Conservation (phyloP, 2,888 invertebrate species). For the Ophion obscuratus region DNA sequence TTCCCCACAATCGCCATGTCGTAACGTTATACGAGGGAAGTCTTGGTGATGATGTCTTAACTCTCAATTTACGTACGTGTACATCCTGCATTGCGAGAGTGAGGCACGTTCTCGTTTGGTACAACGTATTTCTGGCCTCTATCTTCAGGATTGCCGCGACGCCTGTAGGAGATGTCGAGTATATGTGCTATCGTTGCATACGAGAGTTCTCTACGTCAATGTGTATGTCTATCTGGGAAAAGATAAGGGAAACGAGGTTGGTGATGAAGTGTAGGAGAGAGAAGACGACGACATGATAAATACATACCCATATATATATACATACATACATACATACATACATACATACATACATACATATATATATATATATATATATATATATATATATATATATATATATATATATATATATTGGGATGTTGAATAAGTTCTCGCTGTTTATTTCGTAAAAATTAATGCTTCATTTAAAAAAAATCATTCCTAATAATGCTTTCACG, state of each 20-base stretch:
- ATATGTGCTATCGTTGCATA: slow-evolving; percentile 36
- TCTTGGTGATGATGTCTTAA: slow-evolving; percentile 21
- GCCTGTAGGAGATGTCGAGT: slow-evolving; percentile 39
- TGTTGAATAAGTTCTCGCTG: background rate
- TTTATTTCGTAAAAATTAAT: too few relatives aligned
- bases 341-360: too few relatives aligned
- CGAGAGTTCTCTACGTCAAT: slow-evolving; percentile 24
- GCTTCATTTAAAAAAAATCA: too few relatives aligned
- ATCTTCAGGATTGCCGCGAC: slow-evolving; percentile 64
- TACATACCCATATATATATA: background rate
- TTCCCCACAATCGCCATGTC: background rate
- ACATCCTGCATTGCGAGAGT: slow-evolving; percentile 17
- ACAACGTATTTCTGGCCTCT: slow-evolving; percentile 50
- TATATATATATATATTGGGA: background rate
- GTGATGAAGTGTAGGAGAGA: slow-evolving; percentile 33
- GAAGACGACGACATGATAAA: slow-evolving; percentile 15
- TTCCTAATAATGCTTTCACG: too few relatives aligned
- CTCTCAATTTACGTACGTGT: slow-evolving; percentile 30
- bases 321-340: too few relatives aligned
- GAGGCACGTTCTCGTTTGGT: slow-evolving; percentile 25
- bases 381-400: background rate
- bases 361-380: background rate
- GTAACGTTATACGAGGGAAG: slow-evolving; percentile 27
- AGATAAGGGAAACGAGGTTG: slow-evolving; percentile 62
- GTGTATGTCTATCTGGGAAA: slow-evolving; percentile 40